A percentile compares a stretch with the other conserved stretches of the same genome.
Conservation (phyloP, 2,888 invertebrate genomes). For the Carpatolechia fugitivella region DNA sequence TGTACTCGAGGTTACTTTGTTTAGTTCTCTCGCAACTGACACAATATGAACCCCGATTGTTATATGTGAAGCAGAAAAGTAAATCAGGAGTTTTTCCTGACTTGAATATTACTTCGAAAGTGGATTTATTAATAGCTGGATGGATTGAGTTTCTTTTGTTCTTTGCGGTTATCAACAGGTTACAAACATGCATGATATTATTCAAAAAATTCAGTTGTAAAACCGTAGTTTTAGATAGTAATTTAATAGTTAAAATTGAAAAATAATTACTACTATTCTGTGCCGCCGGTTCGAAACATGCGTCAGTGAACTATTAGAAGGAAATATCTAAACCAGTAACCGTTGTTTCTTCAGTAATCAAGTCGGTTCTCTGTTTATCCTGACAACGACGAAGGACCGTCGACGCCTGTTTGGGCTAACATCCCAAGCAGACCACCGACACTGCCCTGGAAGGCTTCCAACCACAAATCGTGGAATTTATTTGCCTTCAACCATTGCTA, state of each 20-base stretch:
- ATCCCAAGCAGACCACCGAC: slow-evolving; percentile 50
- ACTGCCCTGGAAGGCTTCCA: slow-evolving; percentile 69
- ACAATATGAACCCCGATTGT: not conserved
- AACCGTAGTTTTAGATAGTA: too few relatives aligned
- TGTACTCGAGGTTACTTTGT: not conserved
- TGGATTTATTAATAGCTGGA: not conserved
- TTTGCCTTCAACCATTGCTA: slow-evolving; percentile 67
- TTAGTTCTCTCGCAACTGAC: not conserved
- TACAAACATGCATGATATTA: too few relatives aligned
- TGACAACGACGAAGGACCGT: slow-evolving; percentile 5
- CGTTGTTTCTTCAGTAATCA: not conserved
- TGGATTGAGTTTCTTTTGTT: not conserved
- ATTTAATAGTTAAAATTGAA: too few relatives aligned
- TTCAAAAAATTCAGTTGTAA: too few relatives aligned
- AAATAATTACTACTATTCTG: too few relatives aligned
- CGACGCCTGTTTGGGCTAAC: slow-evolving; percentile 25
- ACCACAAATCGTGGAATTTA: slow-evolving; percentile 74
- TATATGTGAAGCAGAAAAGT: not conserved
- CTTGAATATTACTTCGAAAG: not conserved
- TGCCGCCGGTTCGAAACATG: too few relatives aligned
- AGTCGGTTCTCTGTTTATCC: not conserved
- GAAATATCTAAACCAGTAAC: too few relatives aligned
- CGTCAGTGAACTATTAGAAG: too few relatives aligned
- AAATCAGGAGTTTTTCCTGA: not conserved
- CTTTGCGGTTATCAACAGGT: not conserved